These are phyloP conservation scores for Lathamus discolor DNA, from an alignment of 2,113 vertebrate genomes.

Conservation along the genomic window DNA sequence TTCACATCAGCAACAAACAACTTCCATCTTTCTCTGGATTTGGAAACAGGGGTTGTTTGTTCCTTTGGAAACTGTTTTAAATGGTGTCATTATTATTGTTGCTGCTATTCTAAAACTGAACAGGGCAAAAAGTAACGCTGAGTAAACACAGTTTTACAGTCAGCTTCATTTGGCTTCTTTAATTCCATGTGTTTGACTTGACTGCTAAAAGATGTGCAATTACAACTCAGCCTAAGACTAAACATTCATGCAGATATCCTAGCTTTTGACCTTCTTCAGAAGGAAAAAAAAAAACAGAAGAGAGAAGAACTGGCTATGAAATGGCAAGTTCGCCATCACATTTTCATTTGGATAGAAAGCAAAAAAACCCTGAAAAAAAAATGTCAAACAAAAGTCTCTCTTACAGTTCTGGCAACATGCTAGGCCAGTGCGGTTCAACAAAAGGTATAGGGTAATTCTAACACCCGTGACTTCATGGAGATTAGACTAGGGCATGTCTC, in stretches of 20 bases:
- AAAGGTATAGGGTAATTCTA: neutral
- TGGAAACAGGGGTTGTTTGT: neutral
- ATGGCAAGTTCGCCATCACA: neutral
- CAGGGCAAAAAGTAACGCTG: neutral
- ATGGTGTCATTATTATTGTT: neutral
- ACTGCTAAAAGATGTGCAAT: neutral
- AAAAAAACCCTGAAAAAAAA: neutral
- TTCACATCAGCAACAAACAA: neutral
- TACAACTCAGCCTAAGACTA: slow-evolving; percentile 1
- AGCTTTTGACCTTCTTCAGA: neutral
- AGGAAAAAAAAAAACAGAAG: neutral
- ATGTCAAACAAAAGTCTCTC: neutral
- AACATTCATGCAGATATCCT: neutral
- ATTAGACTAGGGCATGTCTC: neutral
- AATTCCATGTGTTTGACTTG: neutral
- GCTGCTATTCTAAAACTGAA: neutral
- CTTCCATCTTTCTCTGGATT: neutral
- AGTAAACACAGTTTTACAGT: neutral
- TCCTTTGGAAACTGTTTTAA: neutral
- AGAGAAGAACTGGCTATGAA: neutral
- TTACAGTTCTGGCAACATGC: neutral
- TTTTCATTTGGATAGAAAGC: neutral
- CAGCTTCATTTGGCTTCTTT: neutral
- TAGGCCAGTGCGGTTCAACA: neutral
- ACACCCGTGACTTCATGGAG: neutral